Conservation (phyloP, 2,113 vertebrate species). For the Xyliphius kryptos region DNA sequence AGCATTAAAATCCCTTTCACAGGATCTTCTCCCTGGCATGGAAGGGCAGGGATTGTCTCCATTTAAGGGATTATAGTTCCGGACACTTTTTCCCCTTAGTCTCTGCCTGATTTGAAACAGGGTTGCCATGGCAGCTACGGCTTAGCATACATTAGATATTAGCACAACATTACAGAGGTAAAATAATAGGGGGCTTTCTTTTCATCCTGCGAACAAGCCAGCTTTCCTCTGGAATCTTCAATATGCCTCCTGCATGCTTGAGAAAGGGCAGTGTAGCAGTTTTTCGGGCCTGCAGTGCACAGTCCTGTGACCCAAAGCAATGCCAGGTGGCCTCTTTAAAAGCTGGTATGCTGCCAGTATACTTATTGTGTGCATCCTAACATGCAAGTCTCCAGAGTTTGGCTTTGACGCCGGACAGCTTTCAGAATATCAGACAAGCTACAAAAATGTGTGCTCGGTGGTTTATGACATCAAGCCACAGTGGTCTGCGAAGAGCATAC, state of each 20-base stretch:
- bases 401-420: too few species aligned
- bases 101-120: conserved; percentile 49
- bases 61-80: conserved; percentile 46
- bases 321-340: conserved; percentile 13
- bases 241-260: too few species aligned
- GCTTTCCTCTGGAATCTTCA: conserved; percentile 14
- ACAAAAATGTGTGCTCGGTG: too few species aligned
- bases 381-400: background rate
- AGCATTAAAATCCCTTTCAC: conserved; percentile 10
- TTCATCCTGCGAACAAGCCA: conserved; percentile 14
- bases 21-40: conserved; percentile 13
- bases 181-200: conserved; percentile 30
- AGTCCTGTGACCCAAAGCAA: conserved; percentile 10
- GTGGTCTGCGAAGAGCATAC: too few species aligned
- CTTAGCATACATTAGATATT: conserved; percentile 70
- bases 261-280: too few species aligned
- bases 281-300: conserved; percentile 21
- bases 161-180: conserved; percentile 50
- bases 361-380: conserved; percentile 10
- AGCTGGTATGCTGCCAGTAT: conserved; percentile 21
- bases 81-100: conserved; percentile 36
- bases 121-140: conserved; percentile 70
- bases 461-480: too few species aligned
- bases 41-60: conserved; percentile 15
- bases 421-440: too few species aligned